Evolutionary conservation across 2,888 invertebrate genomes (phyloP).

Genomic region (Microdon myrmicae): DNA sequence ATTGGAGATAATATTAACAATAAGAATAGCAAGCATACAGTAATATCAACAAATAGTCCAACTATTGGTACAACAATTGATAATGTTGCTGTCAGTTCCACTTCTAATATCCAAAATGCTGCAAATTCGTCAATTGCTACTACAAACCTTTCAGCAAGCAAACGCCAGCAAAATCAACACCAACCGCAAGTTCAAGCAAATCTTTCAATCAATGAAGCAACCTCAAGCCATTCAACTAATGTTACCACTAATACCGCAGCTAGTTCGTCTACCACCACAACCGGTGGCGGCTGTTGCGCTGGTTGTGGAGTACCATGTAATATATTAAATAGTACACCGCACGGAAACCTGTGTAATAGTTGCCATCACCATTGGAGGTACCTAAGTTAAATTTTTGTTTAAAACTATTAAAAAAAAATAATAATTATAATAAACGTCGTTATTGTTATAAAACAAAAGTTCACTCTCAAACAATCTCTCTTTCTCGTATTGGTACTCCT

Average conservation of each 20-base stretch:
- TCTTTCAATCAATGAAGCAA: slow-evolving; percentile 38
- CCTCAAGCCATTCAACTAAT: slow-evolving; percentile 32
- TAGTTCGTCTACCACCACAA: slow-evolving; percentile 54
- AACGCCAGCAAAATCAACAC: slow-evolving; percentile 51
- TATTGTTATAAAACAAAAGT: slow-evolving; percentile 27
- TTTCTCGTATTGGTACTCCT: slow-evolving; percentile 31
- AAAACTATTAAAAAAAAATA: slow-evolving; percentile 21
- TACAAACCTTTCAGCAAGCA: slow-evolving; percentile 35
- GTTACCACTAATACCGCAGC: slow-evolving; percentile 17
- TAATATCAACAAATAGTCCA: slow-evolving; percentile 47
- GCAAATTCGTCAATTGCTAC: slow-evolving; percentile 23
- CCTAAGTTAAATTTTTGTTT: slow-evolving; percentile 53
- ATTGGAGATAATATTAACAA: slow-evolving; percentile 40
- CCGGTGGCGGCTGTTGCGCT: slow-evolving; percentile 62
- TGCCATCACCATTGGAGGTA: slow-evolving; percentile 90
- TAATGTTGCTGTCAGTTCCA: slow-evolving; percentile 21
- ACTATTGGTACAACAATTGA: slow-evolving; percentile 28
- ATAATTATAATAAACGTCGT: neutral
- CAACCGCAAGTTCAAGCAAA: slow-evolving; percentile 43
- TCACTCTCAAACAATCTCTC: slow-evolving; percentile 22
- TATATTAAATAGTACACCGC: slow-evolving; percentile 78
- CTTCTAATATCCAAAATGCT: slow-evolving; percentile 33
- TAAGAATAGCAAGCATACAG: slow-evolving; percentile 52
- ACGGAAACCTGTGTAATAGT: slow-evolving; percentile 83
- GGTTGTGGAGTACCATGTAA: slow-evolving; percentile 80